Percentiles rank a stretch among this genome's conserved stretches.
These are phyloP conservation scores for Coleophora deauratella DNA, from an alignment of 2,888 invertebrate genomes.

Conservation along the genomic window DNA sequence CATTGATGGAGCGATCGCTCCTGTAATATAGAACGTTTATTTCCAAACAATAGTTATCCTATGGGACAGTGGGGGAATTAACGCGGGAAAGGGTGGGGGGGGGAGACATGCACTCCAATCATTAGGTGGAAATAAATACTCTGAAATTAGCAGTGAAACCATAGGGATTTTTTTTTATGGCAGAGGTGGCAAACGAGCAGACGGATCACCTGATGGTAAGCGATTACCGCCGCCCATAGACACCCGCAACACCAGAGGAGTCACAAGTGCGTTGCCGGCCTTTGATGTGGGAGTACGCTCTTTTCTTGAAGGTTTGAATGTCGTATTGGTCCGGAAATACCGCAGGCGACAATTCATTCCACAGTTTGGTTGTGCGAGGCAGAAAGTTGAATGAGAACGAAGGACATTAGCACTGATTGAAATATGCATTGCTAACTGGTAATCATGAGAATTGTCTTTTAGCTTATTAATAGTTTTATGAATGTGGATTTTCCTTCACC, in stretches of 20 bases:
- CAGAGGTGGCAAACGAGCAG: constrained; percentile 18
- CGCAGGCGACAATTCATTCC: no score
- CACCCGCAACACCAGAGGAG: no score
- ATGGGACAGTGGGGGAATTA: no score
- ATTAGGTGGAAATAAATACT: constrained; percentile 24
- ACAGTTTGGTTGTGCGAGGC: no score
- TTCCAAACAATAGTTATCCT: neutral
- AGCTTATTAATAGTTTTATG: neutral
- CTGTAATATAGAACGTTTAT: constrained; percentile 5
- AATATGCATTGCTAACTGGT: neutral
- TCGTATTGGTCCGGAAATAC: no score
- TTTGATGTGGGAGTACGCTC: no score
- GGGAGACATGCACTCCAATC: constrained; percentile 21
- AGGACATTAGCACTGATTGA: constrained; percentile 2
- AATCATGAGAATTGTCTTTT: neutral
- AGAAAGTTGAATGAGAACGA: neutral
- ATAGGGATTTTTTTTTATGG: no score
- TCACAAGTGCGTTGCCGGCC: no score
- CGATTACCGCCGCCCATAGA: no score
- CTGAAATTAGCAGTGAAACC: constrained; percentile 6
- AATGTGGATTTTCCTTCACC: no score
- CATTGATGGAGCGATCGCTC: constrained; percentile 4
- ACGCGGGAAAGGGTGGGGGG: constrained; percentile 1
- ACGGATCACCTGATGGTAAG: no score
- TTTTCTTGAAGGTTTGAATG: no score